Conservation (phyloP, 2,888 invertebrate species). For the Branchipolynoe longqiensis region DNA sequence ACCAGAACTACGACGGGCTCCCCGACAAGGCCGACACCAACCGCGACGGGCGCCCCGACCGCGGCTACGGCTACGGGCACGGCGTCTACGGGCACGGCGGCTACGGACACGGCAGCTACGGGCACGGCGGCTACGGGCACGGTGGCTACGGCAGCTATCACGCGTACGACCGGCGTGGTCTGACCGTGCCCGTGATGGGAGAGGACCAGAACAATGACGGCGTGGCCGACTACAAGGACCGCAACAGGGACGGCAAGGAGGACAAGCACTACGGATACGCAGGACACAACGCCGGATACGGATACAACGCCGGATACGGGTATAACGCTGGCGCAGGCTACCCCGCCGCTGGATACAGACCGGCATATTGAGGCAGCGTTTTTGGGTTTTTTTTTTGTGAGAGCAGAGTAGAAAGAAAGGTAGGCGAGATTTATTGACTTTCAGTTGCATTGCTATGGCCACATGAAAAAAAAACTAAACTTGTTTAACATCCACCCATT, state of each 20-base stretch:
- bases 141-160: not conserved
- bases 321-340: not conserved
- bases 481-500: too few species aligned
- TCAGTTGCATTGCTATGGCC: too few species aligned
- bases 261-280: slow-evolving; percentile 29
- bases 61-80: not conserved
- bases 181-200: slow-evolving; percentile 20
- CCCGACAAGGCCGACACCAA: slow-evolving; percentile 36
- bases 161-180: not conserved
- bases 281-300: not conserved
- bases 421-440: too few species aligned
- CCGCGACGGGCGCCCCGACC: slow-evolving; percentile 13
- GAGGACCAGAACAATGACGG: slow-evolving; percentile 45
- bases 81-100: not conserved
- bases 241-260: slow-evolving; percentile 40
- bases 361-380: too few species aligned
- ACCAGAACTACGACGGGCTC: slow-evolving; percentile 36
- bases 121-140: not conserved
- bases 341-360: not conserved
- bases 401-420: too few species aligned
- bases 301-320: not conserved
- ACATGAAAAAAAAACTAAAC: too few species aligned
- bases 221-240: slow-evolving; percentile 28
- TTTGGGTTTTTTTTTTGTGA: too few species aligned
- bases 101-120: slow-evolving; percentile 7